Conservation (phyloP, 2,888 invertebrate genomes). For the Metallyticus violacea region DNA sequence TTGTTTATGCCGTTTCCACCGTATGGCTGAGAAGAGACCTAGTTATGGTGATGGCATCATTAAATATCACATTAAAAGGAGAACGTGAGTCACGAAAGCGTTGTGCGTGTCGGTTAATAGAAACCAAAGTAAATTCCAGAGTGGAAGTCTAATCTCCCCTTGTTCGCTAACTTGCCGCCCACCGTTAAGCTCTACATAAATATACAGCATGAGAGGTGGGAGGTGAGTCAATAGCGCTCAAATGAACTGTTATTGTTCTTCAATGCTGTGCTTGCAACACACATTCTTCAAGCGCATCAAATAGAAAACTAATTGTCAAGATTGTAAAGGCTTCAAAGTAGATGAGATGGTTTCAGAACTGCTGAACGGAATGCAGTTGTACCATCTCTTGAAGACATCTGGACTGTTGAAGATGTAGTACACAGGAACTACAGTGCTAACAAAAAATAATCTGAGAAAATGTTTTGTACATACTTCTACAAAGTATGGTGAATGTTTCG, state of each 20-base stretch:
- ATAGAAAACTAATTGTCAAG: too few species aligned
- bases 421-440: too few species aligned
- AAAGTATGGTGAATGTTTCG: too few species aligned
- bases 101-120: background rate
- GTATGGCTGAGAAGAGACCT: background rate
- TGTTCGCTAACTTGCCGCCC: background rate
- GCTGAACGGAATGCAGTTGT: too few species aligned
- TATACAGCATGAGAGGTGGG: background rate
- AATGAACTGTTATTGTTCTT: background rate
- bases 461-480: too few species aligned
- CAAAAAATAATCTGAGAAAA: too few species aligned
- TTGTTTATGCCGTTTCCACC: background rate
- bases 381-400: too few species aligned
- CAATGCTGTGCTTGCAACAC: background rate
- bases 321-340: too few species aligned
- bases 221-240: background rate
- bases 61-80: background rate
- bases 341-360: too few species aligned
- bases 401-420: too few species aligned
- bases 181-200: background rate
- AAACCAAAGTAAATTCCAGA: background rate
- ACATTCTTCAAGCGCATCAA: background rate
- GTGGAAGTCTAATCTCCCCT: background rate
- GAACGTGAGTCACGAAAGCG: background rate
- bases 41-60: background rate